Evolutionary conservation across 2,113 vertebrate genomes (phyloP), one percentile per base, ranked within the genome.

Genomic region (Carettochelys insculpta): DNA sequence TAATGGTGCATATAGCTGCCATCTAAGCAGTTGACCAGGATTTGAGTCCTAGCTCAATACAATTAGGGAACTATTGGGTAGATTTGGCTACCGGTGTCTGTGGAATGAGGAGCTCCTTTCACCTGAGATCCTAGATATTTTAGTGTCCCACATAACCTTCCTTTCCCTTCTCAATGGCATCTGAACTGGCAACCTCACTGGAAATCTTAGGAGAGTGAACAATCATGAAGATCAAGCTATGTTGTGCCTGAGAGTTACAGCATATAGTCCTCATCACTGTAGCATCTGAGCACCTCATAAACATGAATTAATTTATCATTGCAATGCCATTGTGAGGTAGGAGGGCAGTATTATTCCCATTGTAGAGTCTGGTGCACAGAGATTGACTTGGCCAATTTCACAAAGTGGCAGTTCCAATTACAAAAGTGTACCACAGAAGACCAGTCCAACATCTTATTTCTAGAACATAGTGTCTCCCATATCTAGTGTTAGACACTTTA

Each of bases 51-150:
- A n/a, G n/a, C n/a, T n/a, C n/a, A n/a, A n/a, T n/a, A n/a, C n/a
- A n/a, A n/a, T n/a, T n/a, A n/a, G n/a, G n/a, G n/a, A n/a, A n/a
- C n/a, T n/a, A n/a, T n/a, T n/a, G n/a, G n/a, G n/a, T n/a, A n/a
- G n/a, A n/a, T n/a, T n/a, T n/a, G n/a, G n/a, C 81, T 7, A 22
- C 25, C 29, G 51, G 27, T n/a, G 92, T 80, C 89, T 27, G 11
- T 83, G 79, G 94, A 90, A 65, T 75, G 89, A 90, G 58, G 24
- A 92, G 47, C 8, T 56, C 73, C 83, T 93, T 93, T 85, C 83
- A 89, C 9, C 56, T 13, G 82, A 73, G 4, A 56, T 89, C 45
- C 48, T 83, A n/a, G 20, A 25, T 8, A 56, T 92, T 89, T 50
- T 11, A 5, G 41, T 10, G 11, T 80, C 3, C 34, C 47, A 52